Evolutionary conservation across 2,113 vertebrate species (phyloP).

Genomic region (Notarius quadriscutis): DNA sequence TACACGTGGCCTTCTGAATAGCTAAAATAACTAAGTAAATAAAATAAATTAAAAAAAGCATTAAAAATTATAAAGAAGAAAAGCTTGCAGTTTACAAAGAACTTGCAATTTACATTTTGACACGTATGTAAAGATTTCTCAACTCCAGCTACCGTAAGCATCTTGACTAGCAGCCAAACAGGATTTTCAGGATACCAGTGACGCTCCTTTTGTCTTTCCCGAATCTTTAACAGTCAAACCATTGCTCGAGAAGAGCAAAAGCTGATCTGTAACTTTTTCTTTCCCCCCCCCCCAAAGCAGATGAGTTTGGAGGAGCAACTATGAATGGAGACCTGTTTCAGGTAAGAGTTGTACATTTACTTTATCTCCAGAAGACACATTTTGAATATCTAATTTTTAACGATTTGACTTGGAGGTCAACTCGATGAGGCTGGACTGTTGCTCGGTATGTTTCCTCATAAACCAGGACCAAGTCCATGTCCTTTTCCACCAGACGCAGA

Average conservation of each 20-base stretch:
- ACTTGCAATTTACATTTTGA: neutral
- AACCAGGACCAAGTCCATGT: neutral
- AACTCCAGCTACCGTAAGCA: neutral
- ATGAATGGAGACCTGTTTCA: conserved; percentile 91
- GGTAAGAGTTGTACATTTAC: conserved; percentile 67
- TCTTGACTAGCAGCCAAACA: conserved; percentile 48
- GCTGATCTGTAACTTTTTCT: neutral
- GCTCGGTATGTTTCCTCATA: neutral
- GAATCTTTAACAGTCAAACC: neutral
- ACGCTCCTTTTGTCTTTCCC: conserved; percentile 7
- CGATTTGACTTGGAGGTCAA: neutral
- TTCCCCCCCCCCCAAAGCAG: conserved; percentile 56
- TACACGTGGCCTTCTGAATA: too few species aligned
- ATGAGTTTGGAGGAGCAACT: conserved; percentile 77
- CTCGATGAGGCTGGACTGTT: neutral
- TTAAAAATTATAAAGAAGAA: too few species aligned
- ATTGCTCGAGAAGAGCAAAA: conserved; percentile 10
- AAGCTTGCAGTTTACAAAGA: too few species aligned
- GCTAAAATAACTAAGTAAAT: too few species aligned
- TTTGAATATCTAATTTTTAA: neutral
- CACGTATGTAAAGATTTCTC: neutral
- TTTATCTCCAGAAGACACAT: neutral
- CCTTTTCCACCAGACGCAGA: neutral
- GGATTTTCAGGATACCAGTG: conserved; percentile 65
- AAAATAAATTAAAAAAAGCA: too few species aligned